Base-by-base conservation (phyloP, 2,113 vertebrate genomes). In the Mungos mungo region DNA sequence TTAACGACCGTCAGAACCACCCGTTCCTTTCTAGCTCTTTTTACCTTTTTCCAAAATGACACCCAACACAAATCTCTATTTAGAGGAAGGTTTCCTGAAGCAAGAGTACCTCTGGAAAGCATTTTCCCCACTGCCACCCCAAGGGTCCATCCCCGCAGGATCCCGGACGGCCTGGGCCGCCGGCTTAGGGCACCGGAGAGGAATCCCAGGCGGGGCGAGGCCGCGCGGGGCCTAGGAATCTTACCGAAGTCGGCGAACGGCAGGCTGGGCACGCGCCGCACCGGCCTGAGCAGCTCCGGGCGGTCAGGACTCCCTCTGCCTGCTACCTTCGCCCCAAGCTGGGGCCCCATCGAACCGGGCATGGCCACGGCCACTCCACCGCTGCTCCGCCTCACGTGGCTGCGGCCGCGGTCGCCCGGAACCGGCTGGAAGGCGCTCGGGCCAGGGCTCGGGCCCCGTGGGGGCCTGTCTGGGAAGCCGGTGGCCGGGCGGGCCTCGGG, bases 231-330 rank as follows among this genome's bases (percentile, higher is more conserved):
- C 27, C 21, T 0, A 3, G 63, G 79, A 8, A 25, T 65, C 97
- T 98, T 97, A 98, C 98, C 96, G 35, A 88, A 96, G 79, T 98
- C 19, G 9, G 74, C 3, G 66, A 96, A 97, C 1, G 87, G 90
- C 0, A 35, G 83, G 76, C 50, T 47, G 25, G 92, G 45, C 45
- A 79, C 0, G 0, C 92, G 89, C 35, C 11, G 57, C 74, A 90
- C 33, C 0, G 38, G 92, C 57, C 84, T 23, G 45, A 29, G 68
- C n/a, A 38, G 38, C 66, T 92, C 95, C 35, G 14, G 65, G 27
- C 3, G 41, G 85, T 74, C 10, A 0, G 93, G 29, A 25, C 7
- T 8, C 8, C 50, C 38, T 23, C 16, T 14, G 80, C 69, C 52
- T 0, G 16, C 29, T 7, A 84, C 82, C 81, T 98, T 84, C 0